Conservation (phyloP, 35 echinoderm and acorn worm species). For the Diadema setosum region DNA sequence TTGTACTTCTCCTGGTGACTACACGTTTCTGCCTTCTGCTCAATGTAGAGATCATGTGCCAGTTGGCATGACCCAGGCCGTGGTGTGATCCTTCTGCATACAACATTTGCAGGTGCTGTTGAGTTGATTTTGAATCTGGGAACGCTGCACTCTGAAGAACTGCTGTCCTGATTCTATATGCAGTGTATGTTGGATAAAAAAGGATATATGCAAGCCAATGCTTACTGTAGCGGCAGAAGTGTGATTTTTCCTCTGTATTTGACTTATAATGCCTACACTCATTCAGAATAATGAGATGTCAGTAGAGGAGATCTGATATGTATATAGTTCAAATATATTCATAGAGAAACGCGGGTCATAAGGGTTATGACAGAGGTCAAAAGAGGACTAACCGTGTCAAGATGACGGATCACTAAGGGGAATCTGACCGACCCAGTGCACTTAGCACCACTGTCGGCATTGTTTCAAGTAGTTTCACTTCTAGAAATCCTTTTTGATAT, state of each 20-base stretch:
- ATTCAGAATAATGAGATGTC: neutral
- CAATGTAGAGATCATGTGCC: slow-evolving; percentile 46
- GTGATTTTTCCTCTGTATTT: neutral
- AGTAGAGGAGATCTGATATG: too few species aligned
- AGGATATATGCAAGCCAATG: neutral
- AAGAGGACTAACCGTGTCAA: too few species aligned
- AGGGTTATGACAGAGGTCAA: too few species aligned
- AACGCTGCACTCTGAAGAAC: neutral
- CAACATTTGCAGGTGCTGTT: neutral
- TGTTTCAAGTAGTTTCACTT: too few species aligned
- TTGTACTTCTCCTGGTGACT: slow-evolving; percentile 10
- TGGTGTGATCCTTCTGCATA: slow-evolving; percentile 46
- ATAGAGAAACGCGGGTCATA: too few species aligned
- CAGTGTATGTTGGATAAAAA: neutral
- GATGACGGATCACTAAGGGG: too few species aligned
- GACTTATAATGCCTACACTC: neutral
- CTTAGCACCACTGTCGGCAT: too few species aligned
- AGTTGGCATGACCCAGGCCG: slow-evolving; percentile 61
- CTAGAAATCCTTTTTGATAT: too few species aligned
- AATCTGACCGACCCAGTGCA: too few species aligned
- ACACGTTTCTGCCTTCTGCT: slow-evolving; percentile 27
- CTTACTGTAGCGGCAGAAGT: neutral
- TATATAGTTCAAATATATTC: too few species aligned
- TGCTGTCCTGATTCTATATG: neutral
- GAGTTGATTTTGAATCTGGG: slow-evolving; percentile 10